phyloP scores from a whole-genome alignment of 2,797 vertebrate species.

The Clarias laeviceps region DNA sequence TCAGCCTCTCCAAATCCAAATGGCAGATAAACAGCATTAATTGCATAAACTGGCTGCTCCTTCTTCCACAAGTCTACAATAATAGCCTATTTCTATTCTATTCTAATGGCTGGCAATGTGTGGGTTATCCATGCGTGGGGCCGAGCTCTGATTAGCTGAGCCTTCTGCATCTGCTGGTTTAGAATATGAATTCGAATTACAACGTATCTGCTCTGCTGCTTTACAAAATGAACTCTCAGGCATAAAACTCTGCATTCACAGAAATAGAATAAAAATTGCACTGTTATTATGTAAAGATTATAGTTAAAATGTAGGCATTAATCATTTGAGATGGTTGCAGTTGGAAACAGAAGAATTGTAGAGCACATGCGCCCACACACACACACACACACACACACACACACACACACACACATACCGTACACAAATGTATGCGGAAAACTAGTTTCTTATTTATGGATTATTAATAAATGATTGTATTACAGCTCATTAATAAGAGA shows the following conservation, averaged over 20 bases:
- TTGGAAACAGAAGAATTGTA: not conserved
- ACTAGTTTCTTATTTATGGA: not conserved
- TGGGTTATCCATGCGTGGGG: constrained; percentile 73
- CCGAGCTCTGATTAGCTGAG: constrained; percentile 53
- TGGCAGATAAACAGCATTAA: constrained; percentile 66
- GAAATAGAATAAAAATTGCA: constrained; percentile 2
- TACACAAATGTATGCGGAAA: not conserved
- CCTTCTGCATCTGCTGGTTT: constrained; percentile 58
- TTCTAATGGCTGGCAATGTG: constrained; percentile 75
- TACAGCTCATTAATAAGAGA: not conserved
- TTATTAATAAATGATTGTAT: not conserved
- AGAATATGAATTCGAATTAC: constrained; percentile 17
- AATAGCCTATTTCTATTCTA: constrained; percentile 74
- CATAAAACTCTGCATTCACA: not conserved
- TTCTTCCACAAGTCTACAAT: constrained; percentile 72
- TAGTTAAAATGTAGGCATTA: constrained; percentile 10
- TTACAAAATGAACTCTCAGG: not conserved
- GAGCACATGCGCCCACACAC: not conserved
- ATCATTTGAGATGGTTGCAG: not conserved
- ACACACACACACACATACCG: not conserved
- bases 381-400: no score
- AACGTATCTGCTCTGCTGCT: constrained; percentile 12
- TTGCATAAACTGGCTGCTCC: constrained; percentile 66
- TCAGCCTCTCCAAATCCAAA: constrained; percentile 70
- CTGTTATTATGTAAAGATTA: constrained; percentile 13